A percentile compares a stretch with the other conserved stretches of the same genome.
phyloP scores from a whole-genome alignment of 2,113 vertebrate genomes.

The Pseudonaja textilis region DNA sequence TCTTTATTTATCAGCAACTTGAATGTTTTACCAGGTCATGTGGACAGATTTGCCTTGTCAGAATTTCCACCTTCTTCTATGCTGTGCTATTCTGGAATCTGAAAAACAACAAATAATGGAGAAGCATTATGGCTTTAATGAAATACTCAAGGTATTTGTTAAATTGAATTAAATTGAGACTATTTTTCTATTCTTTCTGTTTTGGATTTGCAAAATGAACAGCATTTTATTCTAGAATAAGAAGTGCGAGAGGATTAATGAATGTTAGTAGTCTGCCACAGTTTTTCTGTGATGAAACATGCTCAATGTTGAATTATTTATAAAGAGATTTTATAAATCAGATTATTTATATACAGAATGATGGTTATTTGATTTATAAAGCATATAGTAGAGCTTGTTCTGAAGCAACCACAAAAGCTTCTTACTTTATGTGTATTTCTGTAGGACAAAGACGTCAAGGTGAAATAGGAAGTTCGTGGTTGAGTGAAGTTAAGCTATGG shows the following conservation, averaged over 20 bases:
- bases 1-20: slow-evolving; percentile 24
- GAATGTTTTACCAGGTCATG: slow-evolving; percentile 82
- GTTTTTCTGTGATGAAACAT: not conserved
- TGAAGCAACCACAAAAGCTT: not conserved
- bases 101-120: slow-evolving; percentile 98
- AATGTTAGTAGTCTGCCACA: slow-evolving; percentile 19
- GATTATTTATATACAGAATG: not conserved
- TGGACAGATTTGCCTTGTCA: slow-evolving; percentile 93
- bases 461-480: not conserved
- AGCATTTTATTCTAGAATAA: not conserved
- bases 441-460: not conserved
- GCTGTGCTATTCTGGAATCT: slow-evolving; percentile 93
- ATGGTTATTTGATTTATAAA: not conserved
- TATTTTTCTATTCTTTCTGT: not conserved
- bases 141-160: slow-evolving; percentile 88
- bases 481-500: not conserved
- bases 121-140: slow-evolving; percentile 92
- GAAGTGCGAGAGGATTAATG: not conserved
- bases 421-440: not conserved
- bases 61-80: slow-evolving; percentile 95
- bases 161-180: slow-evolving; percentile 13
- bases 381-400: too few relatives aligned
- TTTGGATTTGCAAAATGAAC: not conserved
- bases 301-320: not conserved
- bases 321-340: not conserved